A percentile compares a stretch with the other conserved stretches of the same genome.
Conservation (phyloP, 2,797 vertebrate genomes). For the Chloroceryle inda region DNA sequence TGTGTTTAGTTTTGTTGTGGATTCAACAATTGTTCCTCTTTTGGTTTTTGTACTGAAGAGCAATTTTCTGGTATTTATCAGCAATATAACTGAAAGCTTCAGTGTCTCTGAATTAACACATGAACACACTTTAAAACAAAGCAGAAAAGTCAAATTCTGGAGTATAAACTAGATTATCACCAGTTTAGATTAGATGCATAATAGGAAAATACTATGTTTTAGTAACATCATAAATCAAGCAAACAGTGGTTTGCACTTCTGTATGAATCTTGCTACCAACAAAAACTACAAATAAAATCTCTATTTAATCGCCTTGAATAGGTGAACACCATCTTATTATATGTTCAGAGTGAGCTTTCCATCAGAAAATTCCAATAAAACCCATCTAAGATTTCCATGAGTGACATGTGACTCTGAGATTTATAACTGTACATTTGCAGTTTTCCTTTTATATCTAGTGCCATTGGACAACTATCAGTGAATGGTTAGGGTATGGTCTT, state of each 20-base stretch:
- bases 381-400: background rate
- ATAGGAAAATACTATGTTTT: background rate
- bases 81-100: background rate
- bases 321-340: background rate
- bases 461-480: background rate
- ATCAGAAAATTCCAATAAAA: background rate
- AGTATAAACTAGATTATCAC: background rate
- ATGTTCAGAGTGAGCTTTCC: background rate
- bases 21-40: background rate
- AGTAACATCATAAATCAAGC: background rate
- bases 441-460: background rate
- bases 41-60: background rate
- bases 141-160: background rate
- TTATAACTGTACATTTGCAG: background rate
- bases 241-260: background rate
- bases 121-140: background rate
- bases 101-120: background rate
- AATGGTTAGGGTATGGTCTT: background rate
- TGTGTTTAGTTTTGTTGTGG: background rate
- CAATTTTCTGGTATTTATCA: background rate
- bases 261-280: background rate
- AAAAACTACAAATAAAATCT: background rate
- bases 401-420: background rate
- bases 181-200: background rate
- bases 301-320: background rate